Evolutionary conservation across 2,797 vertebrate genomes (phyloP), one percentile per base, ranked within the genome.

Genomic region (Leuciscus waleckii): DNA sequence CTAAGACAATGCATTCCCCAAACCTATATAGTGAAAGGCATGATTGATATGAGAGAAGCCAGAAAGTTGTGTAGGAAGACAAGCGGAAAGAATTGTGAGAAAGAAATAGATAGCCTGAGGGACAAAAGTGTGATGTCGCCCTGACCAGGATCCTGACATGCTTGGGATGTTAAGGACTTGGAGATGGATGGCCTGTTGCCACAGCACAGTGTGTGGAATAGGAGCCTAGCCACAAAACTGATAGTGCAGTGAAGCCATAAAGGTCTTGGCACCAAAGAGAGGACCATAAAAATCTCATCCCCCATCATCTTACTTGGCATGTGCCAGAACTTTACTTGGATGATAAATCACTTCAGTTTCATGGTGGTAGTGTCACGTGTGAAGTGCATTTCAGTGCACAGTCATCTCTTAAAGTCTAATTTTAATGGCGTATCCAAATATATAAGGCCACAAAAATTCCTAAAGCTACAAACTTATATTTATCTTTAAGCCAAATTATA

Each of bases 11-110:
- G 93, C 93, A 95, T 95, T 95, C 94, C 92, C 88, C 83, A 90
- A 89, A 92, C 89, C 92, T 69, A 81, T 78, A n/a, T 87, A 87
- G 90, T 89, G 90, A 92, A 91, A 89, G 89, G 73, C 88, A 90
- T 94, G 94, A 95, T 93, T 94, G 92, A 94, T 93, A 91, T 90
- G 91, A 91, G 92, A 85, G 86, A 91, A 92, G 93, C 93, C 92
- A 93, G 93, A 91, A 94, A 94, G 94, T 93, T 91, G 90, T 92
- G 82, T 87, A 82, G 88, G 81, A 67, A 77, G 79, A 63, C 63
- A 71, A 83, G 81, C 41, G 78, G 70, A 77, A 81, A 3, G 29
- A 73, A 76, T 32, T 65, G 61, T 65, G 61, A 87, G 73, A 79
- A 87, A 39, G 35, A 79, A 76, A 74, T 71, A 41, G 75, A 61